These are phyloP conservation scores for Cyphomyrmex costatus DNA, from an alignment of 1,140 invertebrate genomes.

Conservation along the genomic window DNA sequence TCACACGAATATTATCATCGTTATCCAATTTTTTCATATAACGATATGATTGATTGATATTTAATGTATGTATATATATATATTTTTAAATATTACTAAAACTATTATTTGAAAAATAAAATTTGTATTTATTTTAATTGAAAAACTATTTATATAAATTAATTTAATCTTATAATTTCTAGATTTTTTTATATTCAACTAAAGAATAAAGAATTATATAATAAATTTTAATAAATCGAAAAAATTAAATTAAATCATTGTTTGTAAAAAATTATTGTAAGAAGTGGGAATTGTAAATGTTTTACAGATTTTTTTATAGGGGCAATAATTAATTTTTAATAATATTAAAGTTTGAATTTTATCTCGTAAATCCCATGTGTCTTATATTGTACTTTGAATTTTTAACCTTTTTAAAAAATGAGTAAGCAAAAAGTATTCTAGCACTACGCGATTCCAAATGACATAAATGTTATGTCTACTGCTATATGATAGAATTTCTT, in stretches of 20 bases:
- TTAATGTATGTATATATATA: not conserved
- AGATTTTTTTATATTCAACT: not conserved
- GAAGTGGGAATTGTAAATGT: not conserved
- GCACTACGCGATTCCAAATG: not conserved
- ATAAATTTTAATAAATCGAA: not conserved
- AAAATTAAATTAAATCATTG: not conserved
- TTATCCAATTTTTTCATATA: not conserved
- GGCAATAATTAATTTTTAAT: not conserved
- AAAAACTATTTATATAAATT: not conserved
- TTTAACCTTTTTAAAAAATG: not conserved
- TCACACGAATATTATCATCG: too few species aligned
- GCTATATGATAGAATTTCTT: not conserved
- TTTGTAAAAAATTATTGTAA: not conserved
- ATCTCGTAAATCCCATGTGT: not conserved
- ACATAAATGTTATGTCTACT: not conserved
- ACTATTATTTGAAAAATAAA: not conserved
- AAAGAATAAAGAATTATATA: not conserved
- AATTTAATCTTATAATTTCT: not conserved
- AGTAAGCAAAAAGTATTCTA: not conserved
- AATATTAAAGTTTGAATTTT: not conserved
- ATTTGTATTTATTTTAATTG: not conserved
- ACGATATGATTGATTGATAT: not conserved
- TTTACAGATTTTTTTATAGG: not conserved
- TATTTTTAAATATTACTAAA: not conserved
- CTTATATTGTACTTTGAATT: not conserved